These are phyloP conservation scores for Leptopilina syphax DNA, from an alignment of 2,888 invertebrate genomes.

Conservation along the genomic window DNA sequence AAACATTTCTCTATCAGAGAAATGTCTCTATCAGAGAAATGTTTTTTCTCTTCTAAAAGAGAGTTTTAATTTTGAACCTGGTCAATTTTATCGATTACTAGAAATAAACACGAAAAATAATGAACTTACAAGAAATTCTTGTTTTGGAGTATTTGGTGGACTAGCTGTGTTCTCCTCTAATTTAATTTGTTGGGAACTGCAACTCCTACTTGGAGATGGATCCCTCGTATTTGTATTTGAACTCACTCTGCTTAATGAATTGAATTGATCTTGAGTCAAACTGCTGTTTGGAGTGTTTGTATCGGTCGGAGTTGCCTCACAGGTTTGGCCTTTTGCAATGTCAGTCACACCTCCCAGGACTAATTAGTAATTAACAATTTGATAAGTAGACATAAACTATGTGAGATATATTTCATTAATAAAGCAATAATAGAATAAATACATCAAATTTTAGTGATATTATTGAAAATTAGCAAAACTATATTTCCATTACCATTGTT, in stretches of 20 bases:
- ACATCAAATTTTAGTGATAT: no score
- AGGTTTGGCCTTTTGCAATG: conserved; percentile 76
- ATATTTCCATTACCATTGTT: no score
- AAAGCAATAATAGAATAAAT: no score
- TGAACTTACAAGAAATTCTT: conserved; percentile 69
- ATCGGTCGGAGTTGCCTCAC: conserved; percentile 81
- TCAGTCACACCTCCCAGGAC: conserved; percentile 76
- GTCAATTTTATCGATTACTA: no score
- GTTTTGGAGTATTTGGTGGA: conserved; percentile 77
- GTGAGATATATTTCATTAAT: neutral
- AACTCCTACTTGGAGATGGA: conserved; percentile 79
- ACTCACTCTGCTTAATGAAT: conserved; percentile 79
- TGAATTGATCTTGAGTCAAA: conserved; percentile 81
- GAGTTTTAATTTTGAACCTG: no score
- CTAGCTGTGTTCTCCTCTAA: conserved; percentile 77
- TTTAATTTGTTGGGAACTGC: conserved; percentile 78
- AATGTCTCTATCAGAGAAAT: no score
- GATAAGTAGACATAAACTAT: neutral
- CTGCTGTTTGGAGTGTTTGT: conserved; percentile 82
- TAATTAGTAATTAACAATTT: conserved; percentile 58
- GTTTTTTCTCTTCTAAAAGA: no score
- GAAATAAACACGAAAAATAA: neutral
- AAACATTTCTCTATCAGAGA: no score
- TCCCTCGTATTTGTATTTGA: conserved; percentile 78
- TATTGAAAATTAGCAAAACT: no score